Evolutionary conservation across 2,888 invertebrate species (phyloP), one percentile per base, ranked within the genome.

Genomic region (Chalcosyrphus nemorum): DNA sequence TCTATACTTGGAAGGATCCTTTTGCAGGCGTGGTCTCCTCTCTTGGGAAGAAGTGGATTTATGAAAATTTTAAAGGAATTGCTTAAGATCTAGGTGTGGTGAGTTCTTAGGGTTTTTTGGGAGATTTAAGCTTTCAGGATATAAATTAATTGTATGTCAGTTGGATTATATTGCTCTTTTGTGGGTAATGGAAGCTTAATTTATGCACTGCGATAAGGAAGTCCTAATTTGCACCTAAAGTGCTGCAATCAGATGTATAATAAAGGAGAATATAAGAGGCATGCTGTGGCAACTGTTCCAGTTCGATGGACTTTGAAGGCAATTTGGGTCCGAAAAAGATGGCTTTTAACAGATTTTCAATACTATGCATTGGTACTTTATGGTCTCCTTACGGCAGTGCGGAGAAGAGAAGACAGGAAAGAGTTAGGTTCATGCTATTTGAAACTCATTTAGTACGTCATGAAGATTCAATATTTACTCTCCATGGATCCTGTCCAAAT

Each of bases 111-210:
- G 24, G 7, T 17, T 3, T 19, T 19, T 19, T 11, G 9, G 2
- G 45, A 38, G 19, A 45, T 19, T 11, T 17, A 45, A 9, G 45
- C 15, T n/a, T 54, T 4, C 7, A 29, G 19, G 59, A 59, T 11
- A 38, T 24, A 59, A 61, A 68, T 76, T 68, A 59, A 76, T 68
- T 68, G 45, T 52, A 29, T 54, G 59, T 32, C 68, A 68, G 52
- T 76, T 68, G 68, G 52, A 68, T 35, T 45, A 68, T 61, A 59
- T 76, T 3, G 32, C 29, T 32, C 61, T 68, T 59, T 61, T 56
- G 45, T 45, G 45, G 45, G 45, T 4, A 11, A 19, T 45, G 17
- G 2, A 9, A 9, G 45, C 19, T 45, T 19, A 19, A 45, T 45
- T 19, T 45, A 45, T 45, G 17, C 45, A 45, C 11, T 9, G 11